Conservation (phyloP, 2,797 vertebrate species). For the Parambassis ranga region DNA sequence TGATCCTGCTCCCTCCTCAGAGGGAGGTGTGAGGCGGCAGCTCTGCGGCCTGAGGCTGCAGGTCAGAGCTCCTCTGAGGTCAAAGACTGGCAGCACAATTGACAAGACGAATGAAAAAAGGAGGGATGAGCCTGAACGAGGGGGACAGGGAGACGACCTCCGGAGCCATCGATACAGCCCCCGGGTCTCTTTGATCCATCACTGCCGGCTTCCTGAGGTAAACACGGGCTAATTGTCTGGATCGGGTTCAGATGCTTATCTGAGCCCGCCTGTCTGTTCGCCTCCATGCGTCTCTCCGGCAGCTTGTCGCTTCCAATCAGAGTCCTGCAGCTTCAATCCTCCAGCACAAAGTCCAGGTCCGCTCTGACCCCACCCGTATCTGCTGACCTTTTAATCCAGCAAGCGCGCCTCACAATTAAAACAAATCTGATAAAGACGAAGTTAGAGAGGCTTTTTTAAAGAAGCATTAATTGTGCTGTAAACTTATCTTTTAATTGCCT, state of each 20-base stretch:
- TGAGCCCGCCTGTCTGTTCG: constrained; percentile 58
- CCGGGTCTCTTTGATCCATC: constrained; percentile 81
- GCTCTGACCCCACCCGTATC: constrained; percentile 59
- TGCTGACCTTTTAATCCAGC: constrained; percentile 70
- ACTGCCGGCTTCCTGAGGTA: constrained; percentile 80
- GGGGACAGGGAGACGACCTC: constrained; percentile 59
- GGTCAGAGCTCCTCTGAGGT: constrained; percentile 59
- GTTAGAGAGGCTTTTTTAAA: constrained; percentile 40
- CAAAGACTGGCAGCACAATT: constrained; percentile 30
- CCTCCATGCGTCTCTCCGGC: constrained; percentile 72
- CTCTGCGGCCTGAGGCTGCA: constrained; percentile 37
- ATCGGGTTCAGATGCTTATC: constrained; percentile 88
- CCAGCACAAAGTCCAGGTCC: constrained; percentile 11
- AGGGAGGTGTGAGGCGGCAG: constrained; percentile 40
- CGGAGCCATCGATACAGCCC: constrained; percentile 69
- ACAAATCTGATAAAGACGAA: constrained; percentile 62
- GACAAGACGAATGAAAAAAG: constrained; percentile 17
- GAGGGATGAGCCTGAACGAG: constrained; percentile 39
- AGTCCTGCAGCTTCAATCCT: constrained; percentile 39
- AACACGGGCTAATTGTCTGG: constrained; percentile 91
- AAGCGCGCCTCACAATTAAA: constrained; percentile 64
- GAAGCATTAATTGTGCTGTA: constrained; percentile 51
- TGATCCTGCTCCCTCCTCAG: constrained; percentile 7
- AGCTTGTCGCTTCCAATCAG: constrained; percentile 79
- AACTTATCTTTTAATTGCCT: constrained; percentile 78